Evolutionary conservation across 2,888 invertebrate genomes (phyloP).

Genomic region (Lasioglossum marginatum): DNA sequence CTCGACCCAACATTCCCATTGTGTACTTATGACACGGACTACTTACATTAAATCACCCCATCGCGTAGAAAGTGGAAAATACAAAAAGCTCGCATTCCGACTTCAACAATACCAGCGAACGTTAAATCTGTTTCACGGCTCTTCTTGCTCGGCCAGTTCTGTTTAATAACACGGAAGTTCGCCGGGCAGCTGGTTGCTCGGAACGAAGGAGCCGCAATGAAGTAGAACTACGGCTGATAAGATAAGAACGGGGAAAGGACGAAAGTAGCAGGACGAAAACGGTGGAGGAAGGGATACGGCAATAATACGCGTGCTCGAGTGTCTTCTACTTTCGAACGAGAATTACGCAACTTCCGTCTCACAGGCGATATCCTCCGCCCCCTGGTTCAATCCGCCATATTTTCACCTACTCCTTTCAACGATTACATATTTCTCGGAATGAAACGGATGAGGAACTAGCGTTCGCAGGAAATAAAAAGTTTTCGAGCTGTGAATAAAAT

Average conservation of each 20-base stretch:
- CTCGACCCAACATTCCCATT: neutral
- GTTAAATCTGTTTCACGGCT: constrained; percentile 27
- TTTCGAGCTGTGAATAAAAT: neutral
- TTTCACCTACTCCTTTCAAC: neutral
- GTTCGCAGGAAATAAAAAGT: neutral
- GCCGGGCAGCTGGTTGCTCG: constrained; percentile 22
- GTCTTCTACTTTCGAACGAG: constrained; percentile 25
- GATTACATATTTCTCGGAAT: neutral
- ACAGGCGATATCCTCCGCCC: neutral
- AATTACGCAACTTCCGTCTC: constrained; percentile 20
- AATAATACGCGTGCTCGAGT: constrained; percentile 36
- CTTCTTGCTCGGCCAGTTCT: constrained; percentile 27
- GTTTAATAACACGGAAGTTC: constrained; percentile 52
- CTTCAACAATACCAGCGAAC: constrained; percentile 16
- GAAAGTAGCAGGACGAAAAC: constrained; percentile 22
- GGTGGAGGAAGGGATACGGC: constrained; percentile 29
- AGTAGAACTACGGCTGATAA: constrained; percentile 44
- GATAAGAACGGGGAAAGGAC: constrained; percentile 41
- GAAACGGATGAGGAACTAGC: neutral
- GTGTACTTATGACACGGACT: neutral
- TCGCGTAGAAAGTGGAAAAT: constrained; percentile 28
- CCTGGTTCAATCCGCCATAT: neutral
- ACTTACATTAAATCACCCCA: constrained; percentile 22
- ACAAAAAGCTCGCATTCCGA: constrained; percentile 3
- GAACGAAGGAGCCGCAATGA: constrained; percentile 34